These are phyloP conservation scores for Heliconius melpomene DNA, from an alignment of 1,140 invertebrate genomes.

Conservation along the genomic window DNA sequence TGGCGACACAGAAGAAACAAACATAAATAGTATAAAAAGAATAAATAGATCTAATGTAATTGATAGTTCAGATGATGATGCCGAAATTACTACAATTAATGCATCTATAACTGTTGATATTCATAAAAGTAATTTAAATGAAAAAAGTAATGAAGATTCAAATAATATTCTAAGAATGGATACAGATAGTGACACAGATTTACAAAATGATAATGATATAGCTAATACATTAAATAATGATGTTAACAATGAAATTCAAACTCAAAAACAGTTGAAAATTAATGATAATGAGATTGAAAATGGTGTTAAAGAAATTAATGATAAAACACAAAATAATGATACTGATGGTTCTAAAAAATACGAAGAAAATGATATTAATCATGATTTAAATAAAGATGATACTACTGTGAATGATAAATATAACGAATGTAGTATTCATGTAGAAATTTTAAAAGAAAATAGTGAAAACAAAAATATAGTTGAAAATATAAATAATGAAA, in stretches of 20 bases:
- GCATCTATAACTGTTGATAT: slow-evolving; percentile 24
- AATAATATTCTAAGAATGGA: slow-evolving; percentile 1
- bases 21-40: slow-evolving; percentile 40
- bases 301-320: not conserved
- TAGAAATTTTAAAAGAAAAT: not conserved
- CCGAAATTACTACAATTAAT: slow-evolving; percentile 49
- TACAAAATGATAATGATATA: slow-evolving; percentile 14
- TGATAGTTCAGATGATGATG: slow-evolving; percentile 67
- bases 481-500: not conserved
- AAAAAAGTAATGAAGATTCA: slow-evolving; percentile 1
- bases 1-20: slow-evolving; percentile 18
- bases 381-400: slow-evolving; percentile 18
- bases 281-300: slow-evolving; percentile 12
- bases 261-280: not conserved
- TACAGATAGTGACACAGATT: not conserved
- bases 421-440: not conserved
- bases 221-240: slow-evolving; percentile 25
- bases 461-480: not conserved
- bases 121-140: not conserved
- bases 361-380: slow-evolving; percentile 19
- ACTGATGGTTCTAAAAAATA: not conserved
- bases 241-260: slow-evolving; percentile 19
- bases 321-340: not conserved
- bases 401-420: slow-evolving; percentile 18
- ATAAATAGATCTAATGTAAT: slow-evolving; percentile 56